Conservation (phyloP, 2,113 vertebrate species). For the Camelus dromedarius region DNA sequence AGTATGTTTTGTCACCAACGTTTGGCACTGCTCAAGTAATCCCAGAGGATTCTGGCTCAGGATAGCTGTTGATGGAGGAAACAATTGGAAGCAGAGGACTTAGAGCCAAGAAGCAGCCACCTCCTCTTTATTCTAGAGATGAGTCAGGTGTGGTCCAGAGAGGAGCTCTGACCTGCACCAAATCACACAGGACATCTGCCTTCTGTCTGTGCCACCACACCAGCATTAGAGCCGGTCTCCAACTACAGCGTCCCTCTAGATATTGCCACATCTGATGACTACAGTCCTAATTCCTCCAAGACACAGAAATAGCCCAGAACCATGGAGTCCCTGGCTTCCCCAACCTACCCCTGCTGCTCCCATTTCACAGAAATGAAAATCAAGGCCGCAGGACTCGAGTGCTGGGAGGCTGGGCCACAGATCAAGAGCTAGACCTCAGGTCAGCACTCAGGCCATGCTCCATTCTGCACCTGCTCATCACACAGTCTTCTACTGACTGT, state of each 20-base stretch:
- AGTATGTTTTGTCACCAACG: neutral
- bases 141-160: neutral
- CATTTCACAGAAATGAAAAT: neutral
- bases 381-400: neutral
- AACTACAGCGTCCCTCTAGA: neutral
- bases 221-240: neutral
- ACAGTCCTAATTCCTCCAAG: constrained; percentile 24
- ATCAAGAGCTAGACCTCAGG: neutral
- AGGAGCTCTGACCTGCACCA: neutral
- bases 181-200: rapidly evolving
- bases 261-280: neutral
- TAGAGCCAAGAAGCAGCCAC: neutral
- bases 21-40: neutral
- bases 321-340: neutral
- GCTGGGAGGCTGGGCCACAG: neutral
- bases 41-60: neutral
- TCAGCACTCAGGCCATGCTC: neutral
- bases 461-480: neutral
- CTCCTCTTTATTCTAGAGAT: neutral
- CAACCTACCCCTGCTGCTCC: neutral
- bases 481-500: neutral
- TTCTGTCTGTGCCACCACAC: neutral
- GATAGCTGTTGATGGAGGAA: neutral
- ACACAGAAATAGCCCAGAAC: neutral
- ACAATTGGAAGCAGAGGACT: neutral